Base-by-base conservation (phyloP, 1,140 invertebrate genomes). In the Idris sp. region DNA sequence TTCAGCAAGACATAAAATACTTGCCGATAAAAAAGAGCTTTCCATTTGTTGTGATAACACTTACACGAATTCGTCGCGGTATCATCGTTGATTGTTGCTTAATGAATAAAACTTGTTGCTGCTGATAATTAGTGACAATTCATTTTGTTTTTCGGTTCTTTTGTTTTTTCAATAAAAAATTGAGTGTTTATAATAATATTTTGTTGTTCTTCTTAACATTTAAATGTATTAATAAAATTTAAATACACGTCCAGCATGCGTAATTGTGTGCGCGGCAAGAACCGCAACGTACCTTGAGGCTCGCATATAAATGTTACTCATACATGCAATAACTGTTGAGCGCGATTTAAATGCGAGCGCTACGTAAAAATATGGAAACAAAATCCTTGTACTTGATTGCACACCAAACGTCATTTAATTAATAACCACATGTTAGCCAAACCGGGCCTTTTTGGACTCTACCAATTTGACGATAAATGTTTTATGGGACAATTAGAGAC, bases 401-500 rank as follows among this genome's bases (percentile, higher is more conserved):
- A 4, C 16, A 16, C 35, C 15, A 40, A 40, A 61, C 9, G 14
- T 40, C 43, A 30, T 18, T 61, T 48, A 31, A 49, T 40, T 49
- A 43, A 51, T 25, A 15, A 62, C 30, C 2, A 15, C 14, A 30
- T 15, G 43, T 30, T 28, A 11, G 14, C 22, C 31, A 11, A 13
- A 7, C 14, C 10, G 11, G 1, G 16, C 15, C n/a, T 15, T 18
- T 51, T 51, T 25, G 18, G 46, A 19, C 10, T 5, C 33, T 18
- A 26, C 35, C 33, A 41, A 38, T 48, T 61, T 30, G 28, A 10
- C 19, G 25, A 61, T 62, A 30, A 62, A 62, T 71, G 44, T n/a
- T 71, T 71, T 61, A 71, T 61, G 41, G 67, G 14, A 38, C 31
- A 28, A 61, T 61, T 62, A 71, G 67, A 25, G 15, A 30, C 43